Conservation (phyloP, 2,888 invertebrate genomes). For the Troides helena region DNA sequence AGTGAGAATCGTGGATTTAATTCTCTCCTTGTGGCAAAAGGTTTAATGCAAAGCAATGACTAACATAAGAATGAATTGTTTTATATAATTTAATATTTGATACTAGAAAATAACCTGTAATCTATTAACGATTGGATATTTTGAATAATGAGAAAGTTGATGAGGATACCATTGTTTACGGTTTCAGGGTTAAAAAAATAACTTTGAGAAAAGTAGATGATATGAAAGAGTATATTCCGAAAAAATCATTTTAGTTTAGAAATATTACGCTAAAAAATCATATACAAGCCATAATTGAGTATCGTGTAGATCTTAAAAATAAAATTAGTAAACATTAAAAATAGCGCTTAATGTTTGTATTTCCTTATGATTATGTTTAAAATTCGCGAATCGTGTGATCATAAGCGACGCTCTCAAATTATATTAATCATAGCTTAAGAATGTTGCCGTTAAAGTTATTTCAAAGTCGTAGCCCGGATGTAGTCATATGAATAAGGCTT, state of each 20-base stretch:
- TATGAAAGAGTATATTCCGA: too few species aligned
- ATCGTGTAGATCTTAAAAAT: background rate
- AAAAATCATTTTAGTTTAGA: background rate
- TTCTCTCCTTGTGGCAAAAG: too few species aligned
- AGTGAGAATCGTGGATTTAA: too few species aligned
- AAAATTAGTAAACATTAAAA: conserved; percentile 9
- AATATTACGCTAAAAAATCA: background rate
- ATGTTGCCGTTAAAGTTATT: conserved; percentile 42
- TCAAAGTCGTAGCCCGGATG: conserved; percentile 55
- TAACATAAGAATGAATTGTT: too few species aligned
- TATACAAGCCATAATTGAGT: background rate
- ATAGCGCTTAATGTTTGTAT: conserved; percentile 7
- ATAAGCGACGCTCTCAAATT: conserved; percentile 13
- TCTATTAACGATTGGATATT: too few species aligned
- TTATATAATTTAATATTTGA: too few species aligned
- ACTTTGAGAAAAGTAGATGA: too few species aligned
- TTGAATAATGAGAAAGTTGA: too few species aligned
- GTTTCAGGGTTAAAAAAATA: too few species aligned
- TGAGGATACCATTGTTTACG: too few species aligned
- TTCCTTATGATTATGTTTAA: conserved; percentile 12
- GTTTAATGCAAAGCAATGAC: too few species aligned
- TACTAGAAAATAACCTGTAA: too few species aligned
- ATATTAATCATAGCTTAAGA: conserved; percentile 37
- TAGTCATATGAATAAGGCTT: conserved; percentile 52
- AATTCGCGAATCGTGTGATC: conserved; percentile 14